Evolutionary conservation across 1,140 invertebrate genomes (phyloP).

Genomic region (Drosophila ohnishii): DNA sequence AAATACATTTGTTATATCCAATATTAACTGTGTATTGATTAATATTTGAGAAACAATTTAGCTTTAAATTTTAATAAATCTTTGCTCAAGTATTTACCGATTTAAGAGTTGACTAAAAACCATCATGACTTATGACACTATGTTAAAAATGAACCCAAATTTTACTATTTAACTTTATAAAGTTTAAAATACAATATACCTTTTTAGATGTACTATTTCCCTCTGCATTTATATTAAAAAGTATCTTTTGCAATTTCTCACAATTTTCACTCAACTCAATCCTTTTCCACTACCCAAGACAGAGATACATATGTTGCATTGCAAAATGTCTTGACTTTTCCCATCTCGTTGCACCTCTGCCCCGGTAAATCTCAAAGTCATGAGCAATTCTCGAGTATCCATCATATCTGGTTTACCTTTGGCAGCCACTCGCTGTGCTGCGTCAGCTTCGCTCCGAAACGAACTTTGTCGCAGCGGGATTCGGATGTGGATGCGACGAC

Average conservation of each 20-base stretch:
- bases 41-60: not conserved
- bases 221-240: not conserved
- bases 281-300: not conserved
- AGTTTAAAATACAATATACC: too few species aligned
- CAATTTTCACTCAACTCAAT: not conserved
- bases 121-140: too few species aligned
- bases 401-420: conserved; percentile 43
- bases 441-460: conserved; percentile 17
- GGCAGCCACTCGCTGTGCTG: conserved; percentile 20
- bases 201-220: too few species aligned
- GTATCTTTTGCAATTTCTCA: not conserved
- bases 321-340: conserved; percentile 8
- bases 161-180: too few species aligned
- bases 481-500: not conserved
- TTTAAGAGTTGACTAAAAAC: too few species aligned
- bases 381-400: conserved; percentile 17
- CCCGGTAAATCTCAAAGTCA: conserved; percentile 6
- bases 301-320: conserved; percentile 2
- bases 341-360: conserved; percentile 14
- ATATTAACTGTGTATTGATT: too few species aligned
- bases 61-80: not conserved
- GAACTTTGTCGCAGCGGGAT: conserved; percentile 41
- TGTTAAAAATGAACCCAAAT: too few species aligned
- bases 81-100: not conserved
- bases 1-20: not conserved